A percentile compares a stretch with the other conserved stretches of the same genome.
phyloP scores from a whole-genome alignment of 2,888 invertebrate species.

The Aromia moschata region DNA sequence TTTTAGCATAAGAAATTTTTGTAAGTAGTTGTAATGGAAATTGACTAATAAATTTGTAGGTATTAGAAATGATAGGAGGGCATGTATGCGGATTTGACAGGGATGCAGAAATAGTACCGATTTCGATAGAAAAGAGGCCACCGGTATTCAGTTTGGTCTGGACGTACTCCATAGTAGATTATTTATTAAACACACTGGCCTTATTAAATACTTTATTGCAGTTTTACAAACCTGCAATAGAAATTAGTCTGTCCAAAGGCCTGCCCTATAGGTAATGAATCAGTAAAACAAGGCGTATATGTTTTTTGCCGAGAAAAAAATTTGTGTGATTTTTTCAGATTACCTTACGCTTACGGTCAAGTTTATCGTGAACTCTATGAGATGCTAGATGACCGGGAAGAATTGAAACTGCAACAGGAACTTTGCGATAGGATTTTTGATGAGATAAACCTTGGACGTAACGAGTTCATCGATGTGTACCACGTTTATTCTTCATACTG shows the following conservation, averaged over 20 bases:
- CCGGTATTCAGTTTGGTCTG: constrained; percentile 53
- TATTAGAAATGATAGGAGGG: constrained; percentile 55
- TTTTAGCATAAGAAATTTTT: too few species aligned
- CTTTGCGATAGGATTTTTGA: constrained; percentile 50
- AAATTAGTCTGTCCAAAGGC: constrained; percentile 52
- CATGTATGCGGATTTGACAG: constrained; percentile 55
- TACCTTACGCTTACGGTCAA: constrained; percentile 80
- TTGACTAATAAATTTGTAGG: constrained; percentile 42
- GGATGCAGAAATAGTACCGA: constrained; percentile 50
- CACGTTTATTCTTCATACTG: constrained; percentile 54
- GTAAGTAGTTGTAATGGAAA: too few species aligned
- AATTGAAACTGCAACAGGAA: constrained; percentile 44
- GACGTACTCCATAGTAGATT: constrained; percentile 56
- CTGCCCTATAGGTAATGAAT: constrained; percentile 56
- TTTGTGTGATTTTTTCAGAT: constrained; percentile 66
- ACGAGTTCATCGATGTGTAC: constrained; percentile 56
- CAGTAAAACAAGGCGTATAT: not conserved
- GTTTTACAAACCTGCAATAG: constrained; percentile 50
- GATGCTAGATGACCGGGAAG: constrained; percentile 53
- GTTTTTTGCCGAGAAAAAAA: too few species aligned
- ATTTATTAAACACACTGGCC: constrained; percentile 52
- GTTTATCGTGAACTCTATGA: constrained; percentile 77
- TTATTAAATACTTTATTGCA: constrained; percentile 52
- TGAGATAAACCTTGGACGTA: constrained; percentile 52
- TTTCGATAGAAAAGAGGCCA: constrained; percentile 53